These are phyloP conservation scores for Hydraecia micacea DNA, from an alignment of 2,888 invertebrate genomes.

Conservation along the genomic window DNA sequence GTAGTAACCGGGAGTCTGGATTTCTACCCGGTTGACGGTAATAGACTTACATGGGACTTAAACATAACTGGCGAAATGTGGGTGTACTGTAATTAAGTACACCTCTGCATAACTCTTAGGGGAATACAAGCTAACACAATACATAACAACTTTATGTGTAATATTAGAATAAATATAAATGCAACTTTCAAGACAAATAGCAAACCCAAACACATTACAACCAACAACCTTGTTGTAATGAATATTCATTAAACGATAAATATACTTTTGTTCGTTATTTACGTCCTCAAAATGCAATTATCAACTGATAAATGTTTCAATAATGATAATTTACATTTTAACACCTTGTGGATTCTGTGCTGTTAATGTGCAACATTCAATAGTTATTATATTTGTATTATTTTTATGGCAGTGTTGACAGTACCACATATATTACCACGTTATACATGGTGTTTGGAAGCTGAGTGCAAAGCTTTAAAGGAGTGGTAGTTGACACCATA, in stretches of 20 bases:
- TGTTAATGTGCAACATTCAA: conserved; percentile 36
- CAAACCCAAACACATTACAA: conserved; percentile 16
- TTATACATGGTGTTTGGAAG: too few species aligned
- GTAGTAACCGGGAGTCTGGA: not conserved
- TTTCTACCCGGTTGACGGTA: not conserved
- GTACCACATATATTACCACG: not conserved
- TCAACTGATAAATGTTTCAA: conserved; percentile 63
- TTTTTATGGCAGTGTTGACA: not conserved
- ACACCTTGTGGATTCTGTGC: conserved; percentile 33
- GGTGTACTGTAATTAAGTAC: too few species aligned
- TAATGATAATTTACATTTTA: conserved; percentile 61
- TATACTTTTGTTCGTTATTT: conserved; percentile 48
- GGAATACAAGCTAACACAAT: too few species aligned
- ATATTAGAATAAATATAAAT: not conserved
- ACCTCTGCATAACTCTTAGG: not conserved
- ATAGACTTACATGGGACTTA: too few species aligned
- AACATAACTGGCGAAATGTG: too few species aligned
- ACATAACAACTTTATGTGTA: too few species aligned
- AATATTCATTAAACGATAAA: conserved; percentile 59
- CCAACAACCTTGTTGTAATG: conserved; percentile 35
- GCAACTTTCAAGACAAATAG: not conserved
- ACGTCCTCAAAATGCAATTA: conserved; percentile 50
- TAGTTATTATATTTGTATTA: not conserved
- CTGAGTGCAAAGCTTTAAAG: too few species aligned
- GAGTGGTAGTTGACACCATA: too few species aligned